Evolutionary conservation across 1,140 invertebrate species (phyloP), one percentile per base, ranked within the genome.

Genomic region (Drosophila albomicans): DNA sequence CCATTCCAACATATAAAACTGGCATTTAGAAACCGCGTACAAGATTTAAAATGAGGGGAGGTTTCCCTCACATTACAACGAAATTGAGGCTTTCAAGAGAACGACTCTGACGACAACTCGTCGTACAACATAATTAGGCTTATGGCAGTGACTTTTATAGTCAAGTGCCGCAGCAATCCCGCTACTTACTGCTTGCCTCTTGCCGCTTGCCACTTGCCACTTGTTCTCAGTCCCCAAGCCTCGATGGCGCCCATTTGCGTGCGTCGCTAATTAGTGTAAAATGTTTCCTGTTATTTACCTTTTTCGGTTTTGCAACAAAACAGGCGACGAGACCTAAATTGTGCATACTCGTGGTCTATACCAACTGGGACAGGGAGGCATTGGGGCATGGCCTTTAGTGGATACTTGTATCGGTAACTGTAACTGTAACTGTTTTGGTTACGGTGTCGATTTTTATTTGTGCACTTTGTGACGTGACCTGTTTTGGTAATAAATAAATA

Each of bases 231-330:
- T 38, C 13, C 32, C 35, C 52, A 13, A 43, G 6, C 13, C 3
- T 8, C 51, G 49, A 30, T 43, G 71, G 61, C 84, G 52, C 69
- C 81, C 81, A 89, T 88, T 90, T 90, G 86, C 81, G 78, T 90
- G 86, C 81, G 81, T 81, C 86, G 85, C 85, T 89, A 89, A 89
- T 89, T 89, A 89, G 85, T 89, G 85, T 89, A 89, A 89, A 89
- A 89, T 90, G 85, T 89, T 89, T 89, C 85, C 85, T 90, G 86
- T 89, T 89, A 89, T 89, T 89, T 89, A 89, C 85, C 86, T 89
- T 85, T 89, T 89, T 89, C 63, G 81, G 84, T 84, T 88, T 75
- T 74, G 80, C 79, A 87, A 71, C 81, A 81, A 78, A 86, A 81
- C 82, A 78, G 86, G 79, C 82, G 58, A 71, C 58, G 16, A 59